Base-by-base conservation (phyloP, 2,888 invertebrate genomes). In the Dicranocentrus wangi region DNA sequence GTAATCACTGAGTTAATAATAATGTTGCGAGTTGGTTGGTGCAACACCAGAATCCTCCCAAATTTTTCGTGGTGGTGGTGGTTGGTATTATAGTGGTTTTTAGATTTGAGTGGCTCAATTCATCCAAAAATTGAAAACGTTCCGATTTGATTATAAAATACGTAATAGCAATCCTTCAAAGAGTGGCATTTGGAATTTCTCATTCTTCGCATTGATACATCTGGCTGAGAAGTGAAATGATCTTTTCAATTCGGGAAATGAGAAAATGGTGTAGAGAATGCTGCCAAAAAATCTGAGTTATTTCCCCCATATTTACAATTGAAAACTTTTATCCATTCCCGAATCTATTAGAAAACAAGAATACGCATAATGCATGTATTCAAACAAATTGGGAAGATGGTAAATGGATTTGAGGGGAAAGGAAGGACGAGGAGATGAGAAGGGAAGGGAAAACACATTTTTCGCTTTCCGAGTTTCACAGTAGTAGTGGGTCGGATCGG, bases 111-210 rank as follows among this genome's bases (percentile, higher is more conserved):
- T n/a, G n/a, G n/a, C n/a, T n/a, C n/a, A n/a, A n/a, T n/a, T n/a
- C n/a, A n/a, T n/a, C n/a, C n/a, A n/a, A n/a, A n/a, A n/a, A n/a
- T n/a, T n/a, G n/a, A n/a, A n/a, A n/a, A n/a, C n/a, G n/a, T n/a
- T n/a, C n/a, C n/a, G n/a, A n/a, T n/a, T n/a, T n/a, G n/a, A n/a
- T n/a, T n/a, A n/a, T n/a, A n/a, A n/a, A n/a, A n/a, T n/a, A n/a
- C 58, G 42, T 71, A 63, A 73, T 63, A 39, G 73, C 63, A 73
- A 73, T 73, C 75, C 66, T 66, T 75, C 66, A 66, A 42, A 76
- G 60, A 60, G 76, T 76, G 76, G 76, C 76, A 76, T 76, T 68
- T 76, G 76, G 69, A 76, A 76, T 76, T 76, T 76, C 65, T 76
- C 76, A 76, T 76, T 76, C 68, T 32, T 68, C 68, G 66, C 51